These are phyloP conservation scores for Drosophila saltans DNA, from an alignment of 1,140 invertebrate species.

Conservation along the genomic window DNA sequence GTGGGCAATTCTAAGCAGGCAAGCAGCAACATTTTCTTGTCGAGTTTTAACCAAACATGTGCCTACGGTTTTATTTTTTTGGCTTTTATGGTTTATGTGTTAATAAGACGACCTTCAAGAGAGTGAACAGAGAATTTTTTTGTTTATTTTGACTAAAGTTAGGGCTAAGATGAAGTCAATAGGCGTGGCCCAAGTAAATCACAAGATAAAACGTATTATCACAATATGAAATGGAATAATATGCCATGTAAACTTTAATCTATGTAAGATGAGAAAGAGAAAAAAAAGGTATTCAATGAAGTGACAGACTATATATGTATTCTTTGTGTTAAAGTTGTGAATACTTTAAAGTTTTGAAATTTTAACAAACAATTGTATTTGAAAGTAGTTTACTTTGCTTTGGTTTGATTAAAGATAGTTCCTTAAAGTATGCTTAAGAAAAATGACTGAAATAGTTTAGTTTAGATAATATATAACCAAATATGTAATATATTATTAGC, in stretches of 20 bases:
- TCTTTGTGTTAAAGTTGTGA: too few species aligned
- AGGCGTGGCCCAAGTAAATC: constrained; percentile 8
- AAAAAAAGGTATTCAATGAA: neutral
- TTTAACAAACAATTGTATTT: too few species aligned
- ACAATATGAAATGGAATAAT: neutral
- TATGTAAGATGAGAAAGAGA: neutral
- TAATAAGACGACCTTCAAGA: constrained; percentile 76
- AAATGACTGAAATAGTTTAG: too few species aligned
- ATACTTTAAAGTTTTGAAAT: too few species aligned
- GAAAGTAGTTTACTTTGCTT: too few species aligned
- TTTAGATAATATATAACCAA: too few species aligned
- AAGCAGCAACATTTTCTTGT: constrained; percentile 28
- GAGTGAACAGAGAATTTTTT: constrained; percentile 58
- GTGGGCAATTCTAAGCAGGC: constrained; percentile 76
- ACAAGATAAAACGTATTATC: neutral
- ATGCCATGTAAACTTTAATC: neutral
- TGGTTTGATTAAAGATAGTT: too few species aligned
- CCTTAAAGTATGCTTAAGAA: too few species aligned
- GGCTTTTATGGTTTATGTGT: constrained; percentile 80
- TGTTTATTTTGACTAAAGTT: constrained; percentile 31
- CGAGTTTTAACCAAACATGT: constrained; percentile 72
- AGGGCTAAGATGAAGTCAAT: constrained; percentile 33
- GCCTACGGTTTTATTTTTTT: constrained; percentile 62
- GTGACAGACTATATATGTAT: too few species aligned
- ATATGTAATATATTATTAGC: too few species aligned